Evolutionary conservation across 2,113 vertebrate genomes (phyloP).

Genomic region (Callorhinus ursinus): DNA sequence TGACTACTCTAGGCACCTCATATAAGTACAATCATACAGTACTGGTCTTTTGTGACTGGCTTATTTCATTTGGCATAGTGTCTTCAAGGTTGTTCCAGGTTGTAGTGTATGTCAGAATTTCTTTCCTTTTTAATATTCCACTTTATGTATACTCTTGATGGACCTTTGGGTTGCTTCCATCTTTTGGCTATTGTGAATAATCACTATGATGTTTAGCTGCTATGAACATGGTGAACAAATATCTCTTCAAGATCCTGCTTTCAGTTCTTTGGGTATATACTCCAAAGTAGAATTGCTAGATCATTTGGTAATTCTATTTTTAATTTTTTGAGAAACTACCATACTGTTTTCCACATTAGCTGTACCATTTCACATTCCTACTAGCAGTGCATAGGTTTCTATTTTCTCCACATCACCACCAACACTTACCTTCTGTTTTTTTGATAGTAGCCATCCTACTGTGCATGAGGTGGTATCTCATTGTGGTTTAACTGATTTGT

Average conservation of each 20-base stretch:
- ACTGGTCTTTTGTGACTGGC: background rate
- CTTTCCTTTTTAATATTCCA: background rate
- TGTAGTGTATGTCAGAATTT: background rate
- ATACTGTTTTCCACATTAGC: background rate
- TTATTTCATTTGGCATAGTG: background rate
- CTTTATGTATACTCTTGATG: background rate
- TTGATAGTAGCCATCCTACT: background rate
- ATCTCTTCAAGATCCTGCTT: background rate
- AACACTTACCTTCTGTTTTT: background rate
- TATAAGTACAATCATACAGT: background rate
- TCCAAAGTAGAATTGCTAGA: background rate
- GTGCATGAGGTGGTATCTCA: background rate
- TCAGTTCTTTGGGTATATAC: background rate
- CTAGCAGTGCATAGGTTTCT: background rate
- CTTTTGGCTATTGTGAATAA: background rate
- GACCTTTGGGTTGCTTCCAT: background rate
- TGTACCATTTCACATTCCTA: background rate
- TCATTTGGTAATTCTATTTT: background rate
- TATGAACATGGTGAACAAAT: background rate
- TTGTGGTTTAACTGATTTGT: constrained; percentile 20
- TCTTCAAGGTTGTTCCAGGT: background rate
- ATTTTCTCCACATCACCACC: background rate
- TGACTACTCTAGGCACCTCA: background rate
- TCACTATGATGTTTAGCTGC: background rate
- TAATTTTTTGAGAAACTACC: background rate